A percentile compares a stretch with the other conserved stretches of the same genome.
Evolutionary conservation across 2,113 vertebrate species (phyloP).

Genomic region (Uropsilus gracilis): DNA sequence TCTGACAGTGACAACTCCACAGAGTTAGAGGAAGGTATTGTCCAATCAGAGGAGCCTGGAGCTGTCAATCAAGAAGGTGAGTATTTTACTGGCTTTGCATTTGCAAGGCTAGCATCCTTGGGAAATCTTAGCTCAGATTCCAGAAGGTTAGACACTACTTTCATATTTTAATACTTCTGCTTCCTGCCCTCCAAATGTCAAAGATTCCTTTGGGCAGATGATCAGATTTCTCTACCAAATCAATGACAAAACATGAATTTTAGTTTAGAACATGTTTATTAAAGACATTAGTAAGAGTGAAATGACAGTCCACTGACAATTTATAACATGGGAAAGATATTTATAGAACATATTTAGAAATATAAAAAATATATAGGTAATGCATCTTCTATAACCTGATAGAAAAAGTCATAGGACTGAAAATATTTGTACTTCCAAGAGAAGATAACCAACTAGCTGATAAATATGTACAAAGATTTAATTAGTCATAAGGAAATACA

Average conservation of each 20-base stretch:
- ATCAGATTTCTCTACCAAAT: not conserved
- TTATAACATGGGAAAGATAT: not conserved
- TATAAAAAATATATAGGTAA: not conserved
- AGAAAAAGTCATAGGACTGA: not conserved
- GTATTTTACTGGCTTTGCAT: constrained; percentile 16
- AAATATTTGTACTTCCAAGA: not conserved
- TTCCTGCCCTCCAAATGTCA: not conserved
- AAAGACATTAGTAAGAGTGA: not conserved
- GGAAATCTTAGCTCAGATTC: not conserved
- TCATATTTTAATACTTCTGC: not conserved
- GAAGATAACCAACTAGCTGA: not conserved
- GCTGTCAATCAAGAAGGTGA: constrained; percentile 49
- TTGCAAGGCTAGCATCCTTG: not conserved
- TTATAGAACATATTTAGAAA: not conserved
- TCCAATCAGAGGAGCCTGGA: constrained; percentile 30
- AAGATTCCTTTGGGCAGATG: not conserved
- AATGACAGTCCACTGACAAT: not conserved
- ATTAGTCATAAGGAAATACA: not conserved
- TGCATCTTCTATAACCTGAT: not conserved
- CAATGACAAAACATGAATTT: not conserved
- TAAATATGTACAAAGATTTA: not conserved
- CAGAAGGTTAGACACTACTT: not conserved
- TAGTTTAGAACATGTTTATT: not conserved
- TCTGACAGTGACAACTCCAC: constrained; percentile 82
- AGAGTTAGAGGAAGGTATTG: constrained; percentile 77